Conservation (phyloP, 2,888 invertebrate genomes). For the Euspilapteryx auroguttella region DNA sequence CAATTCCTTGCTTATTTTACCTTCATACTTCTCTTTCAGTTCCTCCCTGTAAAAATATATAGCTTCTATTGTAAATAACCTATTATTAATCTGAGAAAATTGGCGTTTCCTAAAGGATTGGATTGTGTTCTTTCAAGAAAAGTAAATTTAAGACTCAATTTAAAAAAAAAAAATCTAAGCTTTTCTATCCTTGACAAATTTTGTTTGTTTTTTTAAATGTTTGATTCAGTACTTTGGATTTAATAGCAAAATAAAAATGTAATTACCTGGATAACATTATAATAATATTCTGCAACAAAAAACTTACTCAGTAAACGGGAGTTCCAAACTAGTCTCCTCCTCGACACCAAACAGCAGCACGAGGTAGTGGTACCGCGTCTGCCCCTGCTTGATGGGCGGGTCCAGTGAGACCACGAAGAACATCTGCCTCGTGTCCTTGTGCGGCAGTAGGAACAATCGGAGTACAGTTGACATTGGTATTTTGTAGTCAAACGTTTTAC, state of each 20-base stretch:
- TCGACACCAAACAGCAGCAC: slow-evolving; percentile 94
- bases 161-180: no score
- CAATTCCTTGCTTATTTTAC: slow-evolving; percentile 86
- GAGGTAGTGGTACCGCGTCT: slow-evolving; percentile 96
- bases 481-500: slow-evolving; percentile 99
- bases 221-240: no score
- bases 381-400: slow-evolving; percentile 99
- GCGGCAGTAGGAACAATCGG: slow-evolving; percentile 91
- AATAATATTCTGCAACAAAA: no score
- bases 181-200: no score
- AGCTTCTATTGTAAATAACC: no score
- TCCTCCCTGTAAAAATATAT: slow-evolving; percentile 69
- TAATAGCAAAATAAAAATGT: no score
- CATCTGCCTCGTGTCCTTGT: slow-evolving; percentile 97
- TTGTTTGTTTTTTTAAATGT: no score
- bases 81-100: no score
- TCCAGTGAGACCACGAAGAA: slow-evolving; percentile 97
- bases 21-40: slow-evolving; percentile 89
- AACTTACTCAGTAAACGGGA: slow-evolving; percentile 88
- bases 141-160: no score
- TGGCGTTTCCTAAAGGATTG: no score
- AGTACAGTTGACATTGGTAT: slow-evolving; percentile 97
- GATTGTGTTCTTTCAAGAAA: no score
- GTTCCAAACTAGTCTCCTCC: slow-evolving; percentile 88
- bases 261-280: no score